These are phyloP conservation scores for Copsychus sechellarum DNA, from an alignment of 2,113 vertebrate genomes.

Conservation along the genomic window DNA sequence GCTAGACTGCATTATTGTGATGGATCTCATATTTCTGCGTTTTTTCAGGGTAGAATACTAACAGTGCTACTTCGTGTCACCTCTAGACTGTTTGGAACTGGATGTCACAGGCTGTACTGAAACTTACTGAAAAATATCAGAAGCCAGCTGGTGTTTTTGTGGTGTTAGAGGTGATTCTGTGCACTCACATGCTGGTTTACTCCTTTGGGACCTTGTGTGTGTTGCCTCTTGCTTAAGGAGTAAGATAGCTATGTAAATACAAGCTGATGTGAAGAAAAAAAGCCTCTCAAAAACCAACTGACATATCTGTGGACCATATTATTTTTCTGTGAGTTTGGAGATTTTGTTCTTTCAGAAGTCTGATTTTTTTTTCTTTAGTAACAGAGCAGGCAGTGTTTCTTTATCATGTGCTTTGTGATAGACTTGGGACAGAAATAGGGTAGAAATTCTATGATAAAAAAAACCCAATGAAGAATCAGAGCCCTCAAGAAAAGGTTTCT, in stretches of 20 bases:
- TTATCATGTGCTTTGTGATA: not conserved
- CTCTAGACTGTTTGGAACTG: not conserved
- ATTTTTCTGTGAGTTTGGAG: not conserved
- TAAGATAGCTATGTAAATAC: not conserved
- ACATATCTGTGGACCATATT: not conserved
- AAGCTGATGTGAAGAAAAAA: not conserved
- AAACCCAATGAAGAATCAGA: not conserved
- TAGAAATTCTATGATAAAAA: not conserved
- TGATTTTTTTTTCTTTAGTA: not conserved
- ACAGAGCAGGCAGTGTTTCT: not conserved
- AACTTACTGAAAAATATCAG: not conserved
- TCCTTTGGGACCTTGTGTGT: not conserved
- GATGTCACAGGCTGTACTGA: not conserved
- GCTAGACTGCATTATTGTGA: not conserved
- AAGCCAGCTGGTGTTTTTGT: not conserved
- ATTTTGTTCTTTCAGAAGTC: not conserved
- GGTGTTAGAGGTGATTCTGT: not conserved
- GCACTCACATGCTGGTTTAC: not conserved
- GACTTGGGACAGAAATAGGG: not conserved
- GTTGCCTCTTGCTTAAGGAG: not conserved
- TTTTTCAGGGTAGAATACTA: not conserved
- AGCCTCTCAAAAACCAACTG: not conserved
- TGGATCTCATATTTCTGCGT: not conserved
- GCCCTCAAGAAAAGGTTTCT: not conserved
- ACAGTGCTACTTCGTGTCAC: not conserved